These are phyloP conservation scores for Silurus asotus DNA, from an alignment of 2,113 vertebrate genomes.

Conservation along the genomic window DNA sequence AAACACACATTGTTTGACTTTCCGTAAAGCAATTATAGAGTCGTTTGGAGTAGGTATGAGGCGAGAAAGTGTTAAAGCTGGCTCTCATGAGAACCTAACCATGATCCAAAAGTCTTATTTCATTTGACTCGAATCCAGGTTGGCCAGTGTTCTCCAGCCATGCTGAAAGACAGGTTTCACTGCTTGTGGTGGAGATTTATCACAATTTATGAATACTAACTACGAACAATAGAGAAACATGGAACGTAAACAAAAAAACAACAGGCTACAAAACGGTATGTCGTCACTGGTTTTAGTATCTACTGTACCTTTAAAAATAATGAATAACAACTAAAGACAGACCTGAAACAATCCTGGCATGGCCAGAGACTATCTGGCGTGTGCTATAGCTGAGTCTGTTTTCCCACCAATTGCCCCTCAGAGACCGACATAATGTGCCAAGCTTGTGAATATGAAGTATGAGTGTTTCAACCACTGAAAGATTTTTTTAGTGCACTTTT, in stretches of 20 bases:
- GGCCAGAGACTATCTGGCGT: neutral
- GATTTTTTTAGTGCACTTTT: neutral
- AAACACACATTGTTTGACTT: constrained; percentile 50
- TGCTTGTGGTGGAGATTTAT: neutral
- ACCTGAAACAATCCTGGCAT: neutral
- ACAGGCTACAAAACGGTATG: neutral
- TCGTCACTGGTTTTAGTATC: neutral
- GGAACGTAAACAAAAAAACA: neutral
- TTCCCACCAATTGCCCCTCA: neutral
- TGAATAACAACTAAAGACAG: neutral
- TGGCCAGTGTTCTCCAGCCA: neutral
- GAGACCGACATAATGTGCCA: constrained; percentile 3
- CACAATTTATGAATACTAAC: neutral
- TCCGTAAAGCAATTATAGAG: constrained; percentile 53
- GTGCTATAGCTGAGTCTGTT: neutral
- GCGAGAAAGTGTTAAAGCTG: constrained; percentile 33
- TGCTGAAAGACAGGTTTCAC: constrained; percentile 34
- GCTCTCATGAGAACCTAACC: neutral
- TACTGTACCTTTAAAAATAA: neutral
- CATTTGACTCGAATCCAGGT: constrained; percentile 13
- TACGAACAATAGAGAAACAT: neutral
- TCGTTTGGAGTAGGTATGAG: constrained; percentile 17
- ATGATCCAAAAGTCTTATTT: constrained; percentile 23
- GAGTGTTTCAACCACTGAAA: neutral
- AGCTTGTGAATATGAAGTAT: neutral